Percentiles rank a stretch among this genome's conserved stretches.
Conservation (phyloP, 2,113 vertebrate genomes). For the Peromyscus polionotus region DNA sequence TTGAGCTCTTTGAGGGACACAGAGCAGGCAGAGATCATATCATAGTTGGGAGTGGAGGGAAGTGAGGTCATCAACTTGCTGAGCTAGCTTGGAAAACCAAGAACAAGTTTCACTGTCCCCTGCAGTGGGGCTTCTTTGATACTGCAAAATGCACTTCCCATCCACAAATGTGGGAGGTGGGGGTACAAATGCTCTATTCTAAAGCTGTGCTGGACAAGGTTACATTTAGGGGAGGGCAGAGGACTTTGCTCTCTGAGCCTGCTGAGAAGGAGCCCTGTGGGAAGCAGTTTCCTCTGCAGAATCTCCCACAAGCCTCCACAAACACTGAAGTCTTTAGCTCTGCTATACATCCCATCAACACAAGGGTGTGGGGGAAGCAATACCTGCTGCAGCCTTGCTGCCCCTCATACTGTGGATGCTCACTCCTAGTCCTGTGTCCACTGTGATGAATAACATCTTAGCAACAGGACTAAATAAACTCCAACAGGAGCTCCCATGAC, state of each 20-base stretch:
- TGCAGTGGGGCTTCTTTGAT: neutral
- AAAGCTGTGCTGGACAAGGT: neutral
- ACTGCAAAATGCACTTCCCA: too few species aligned
- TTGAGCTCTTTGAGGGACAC: fast-evolving
- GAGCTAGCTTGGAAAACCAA: neutral
- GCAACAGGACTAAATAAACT: neutral
- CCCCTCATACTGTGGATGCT: neutral
- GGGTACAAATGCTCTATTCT: neutral
- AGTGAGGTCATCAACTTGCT: too few species aligned
- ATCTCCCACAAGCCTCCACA: neutral
- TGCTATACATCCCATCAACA: neutral
- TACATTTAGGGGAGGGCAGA: neutral
- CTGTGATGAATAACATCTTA: neutral
- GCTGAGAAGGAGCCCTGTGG: neutral
- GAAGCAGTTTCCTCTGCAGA: neutral
- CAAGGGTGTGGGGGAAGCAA: neutral
- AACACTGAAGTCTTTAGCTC: neutral
- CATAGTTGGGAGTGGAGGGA: neutral
- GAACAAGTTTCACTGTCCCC: neutral
- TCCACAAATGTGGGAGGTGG: neutral
- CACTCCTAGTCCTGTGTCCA: neutral
- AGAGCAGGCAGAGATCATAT: neutral
- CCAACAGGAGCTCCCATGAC: too few species aligned
- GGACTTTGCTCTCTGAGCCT: neutral
- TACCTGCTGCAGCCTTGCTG: neutral